These are phyloP conservation scores for Orycteropus afer DNA, from an alignment of 2,113 vertebrate species.

Conservation along the genomic window DNA sequence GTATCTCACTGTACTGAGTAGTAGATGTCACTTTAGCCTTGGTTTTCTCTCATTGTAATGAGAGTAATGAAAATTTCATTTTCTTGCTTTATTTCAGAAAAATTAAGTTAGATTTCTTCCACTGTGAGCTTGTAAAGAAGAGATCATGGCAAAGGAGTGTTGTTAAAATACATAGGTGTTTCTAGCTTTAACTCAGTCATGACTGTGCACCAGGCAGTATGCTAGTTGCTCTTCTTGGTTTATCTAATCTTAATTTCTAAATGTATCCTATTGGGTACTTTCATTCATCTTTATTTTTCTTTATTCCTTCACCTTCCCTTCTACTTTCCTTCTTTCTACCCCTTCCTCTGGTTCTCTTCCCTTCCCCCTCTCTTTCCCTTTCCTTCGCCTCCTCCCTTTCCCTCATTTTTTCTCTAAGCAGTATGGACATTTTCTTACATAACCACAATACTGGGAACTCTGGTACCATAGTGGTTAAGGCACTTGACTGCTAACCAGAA, in stretches of 20 bases:
- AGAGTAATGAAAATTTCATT: conserved; percentile 16
- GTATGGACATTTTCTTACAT: background rate
- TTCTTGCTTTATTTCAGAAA: conserved; percentile 29
- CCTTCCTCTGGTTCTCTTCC: no score
- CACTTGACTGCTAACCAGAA: no score
- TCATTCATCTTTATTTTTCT: background rate
- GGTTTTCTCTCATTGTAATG: background rate
- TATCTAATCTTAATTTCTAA: background rate
- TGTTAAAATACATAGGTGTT: background rate
- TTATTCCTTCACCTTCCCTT: background rate
- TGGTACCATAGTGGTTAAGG: no score
- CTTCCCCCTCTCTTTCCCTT: no score
- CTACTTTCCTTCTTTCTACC: no score
- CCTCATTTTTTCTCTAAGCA: background rate
- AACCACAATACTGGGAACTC: no score
- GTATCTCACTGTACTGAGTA: background rate
- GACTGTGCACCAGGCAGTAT: background rate
- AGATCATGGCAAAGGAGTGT: background rate
- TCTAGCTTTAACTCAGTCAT: background rate
- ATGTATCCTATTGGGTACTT: background rate
- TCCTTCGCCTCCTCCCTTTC: no score
- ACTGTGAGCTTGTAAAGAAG: background rate
- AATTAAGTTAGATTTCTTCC: conserved; percentile 7
- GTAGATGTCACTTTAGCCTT: background rate
- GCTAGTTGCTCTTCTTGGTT: background rate